These are phyloP conservation scores for Struthidea cinerea DNA, from an alignment of 2,113 vertebrate genomes.

Conservation along the genomic window DNA sequence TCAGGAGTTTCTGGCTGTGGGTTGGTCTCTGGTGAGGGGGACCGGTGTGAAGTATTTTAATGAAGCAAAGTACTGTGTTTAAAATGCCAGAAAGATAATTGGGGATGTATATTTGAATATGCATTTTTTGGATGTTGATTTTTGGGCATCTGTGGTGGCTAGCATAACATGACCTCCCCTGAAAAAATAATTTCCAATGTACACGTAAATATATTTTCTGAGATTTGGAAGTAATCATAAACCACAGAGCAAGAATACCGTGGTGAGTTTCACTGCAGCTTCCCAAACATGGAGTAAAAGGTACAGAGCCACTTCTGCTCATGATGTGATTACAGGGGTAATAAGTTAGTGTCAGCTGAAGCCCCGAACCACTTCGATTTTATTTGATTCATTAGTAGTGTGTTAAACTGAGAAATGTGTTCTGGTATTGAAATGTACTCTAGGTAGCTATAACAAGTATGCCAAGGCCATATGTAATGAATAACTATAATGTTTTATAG, in stretches of 20 bases:
- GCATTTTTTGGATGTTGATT: background rate
- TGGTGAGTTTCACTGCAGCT: background rate
- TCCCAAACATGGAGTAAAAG: background rate
- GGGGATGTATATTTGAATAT: background rate
- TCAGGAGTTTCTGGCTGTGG: background rate
- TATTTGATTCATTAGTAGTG: slow-evolving; percentile 19
- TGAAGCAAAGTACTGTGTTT: background rate
- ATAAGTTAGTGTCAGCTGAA: slow-evolving; percentile 33
- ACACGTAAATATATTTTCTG: background rate
- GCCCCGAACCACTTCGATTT: slow-evolving; percentile 15
- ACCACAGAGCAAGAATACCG: background rate
- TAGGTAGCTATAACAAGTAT: slow-evolving; percentile 8
- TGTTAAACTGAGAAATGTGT: slow-evolving; percentile 30
- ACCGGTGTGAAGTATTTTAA: background rate
- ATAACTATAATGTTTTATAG: slow-evolving; percentile 5
- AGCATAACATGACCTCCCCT: background rate
- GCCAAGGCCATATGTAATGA: background rate
- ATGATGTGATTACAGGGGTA: background rate
- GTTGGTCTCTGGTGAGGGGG: background rate
- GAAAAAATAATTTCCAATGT: background rate
- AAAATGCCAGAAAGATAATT: background rate
- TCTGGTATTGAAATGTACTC: slow-evolving; percentile 35
- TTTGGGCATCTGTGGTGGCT: background rate
- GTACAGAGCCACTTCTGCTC: background rate
- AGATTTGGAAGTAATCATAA: background rate